Conservation (phyloP, 2,113 vertebrate genomes). For the Coregonus clupeaformis region DNA sequence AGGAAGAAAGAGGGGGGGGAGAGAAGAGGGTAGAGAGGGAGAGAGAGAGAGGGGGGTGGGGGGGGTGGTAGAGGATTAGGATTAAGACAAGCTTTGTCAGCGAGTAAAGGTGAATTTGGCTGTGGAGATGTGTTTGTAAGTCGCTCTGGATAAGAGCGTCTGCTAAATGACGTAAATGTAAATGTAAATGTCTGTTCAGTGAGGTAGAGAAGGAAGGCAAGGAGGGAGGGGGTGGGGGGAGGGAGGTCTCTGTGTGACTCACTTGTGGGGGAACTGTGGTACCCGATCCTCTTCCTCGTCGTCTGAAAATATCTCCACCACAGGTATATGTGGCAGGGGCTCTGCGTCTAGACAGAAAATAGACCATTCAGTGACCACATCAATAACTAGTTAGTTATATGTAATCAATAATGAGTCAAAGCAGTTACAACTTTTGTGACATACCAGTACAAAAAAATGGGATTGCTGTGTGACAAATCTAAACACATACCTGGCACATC, state of each 20-base stretch:
- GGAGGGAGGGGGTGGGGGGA: background rate
- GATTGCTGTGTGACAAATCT: background rate
- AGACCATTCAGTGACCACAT: background rate
- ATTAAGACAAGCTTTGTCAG: background rate
- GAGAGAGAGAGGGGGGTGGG: background rate
- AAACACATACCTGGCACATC: slow-evolving; percentile 66
- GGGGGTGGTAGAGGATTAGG: background rate
- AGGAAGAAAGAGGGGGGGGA: slow-evolving; percentile 1
- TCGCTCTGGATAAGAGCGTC: too few relatives aligned
- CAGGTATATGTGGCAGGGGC: slow-evolving; percentile 72
- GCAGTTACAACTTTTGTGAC: too few relatives aligned
- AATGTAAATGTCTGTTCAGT: background rate
- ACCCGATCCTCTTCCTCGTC: slow-evolving; percentile 55
- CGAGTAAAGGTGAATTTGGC: too few relatives aligned
- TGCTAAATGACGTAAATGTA: too few relatives aligned
- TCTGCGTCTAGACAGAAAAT: slow-evolving; percentile 59
- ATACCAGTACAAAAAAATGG: background rate
- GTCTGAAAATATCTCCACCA: slow-evolving; percentile 73
- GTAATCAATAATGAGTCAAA: too few relatives aligned
- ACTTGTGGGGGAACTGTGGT: slow-evolving; percentile 59
- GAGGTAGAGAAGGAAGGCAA: background rate
- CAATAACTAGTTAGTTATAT: too few relatives aligned
- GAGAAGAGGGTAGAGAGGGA: slow-evolving; percentile 1
- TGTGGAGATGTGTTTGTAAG: too few relatives aligned
- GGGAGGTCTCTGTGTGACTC: slow-evolving; percentile 25